Conservation (phyloP, 2,113 vertebrate species). For the Fulica atra region DNA sequence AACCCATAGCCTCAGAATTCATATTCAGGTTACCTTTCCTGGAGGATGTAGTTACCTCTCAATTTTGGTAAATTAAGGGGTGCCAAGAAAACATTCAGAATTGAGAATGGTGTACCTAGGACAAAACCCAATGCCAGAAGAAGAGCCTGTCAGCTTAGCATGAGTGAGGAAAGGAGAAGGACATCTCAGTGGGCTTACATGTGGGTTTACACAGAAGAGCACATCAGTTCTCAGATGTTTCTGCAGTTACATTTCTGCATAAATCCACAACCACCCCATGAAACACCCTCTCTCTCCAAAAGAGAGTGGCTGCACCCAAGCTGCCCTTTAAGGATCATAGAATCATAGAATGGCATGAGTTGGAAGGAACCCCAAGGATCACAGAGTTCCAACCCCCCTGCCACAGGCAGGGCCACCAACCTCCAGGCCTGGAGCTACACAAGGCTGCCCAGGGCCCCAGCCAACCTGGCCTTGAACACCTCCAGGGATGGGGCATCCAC, state of each 20-base stretch:
- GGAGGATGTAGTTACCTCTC: background rate
- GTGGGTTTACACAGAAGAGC: background rate
- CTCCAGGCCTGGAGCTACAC: too few relatives aligned
- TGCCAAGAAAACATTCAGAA: background rate
- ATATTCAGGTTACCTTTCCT: background rate
- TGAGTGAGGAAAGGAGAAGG: background rate
- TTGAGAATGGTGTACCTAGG: background rate
- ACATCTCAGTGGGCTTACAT: background rate
- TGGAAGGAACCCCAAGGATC: too few relatives aligned
- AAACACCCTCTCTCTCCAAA: background rate
- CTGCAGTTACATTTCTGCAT: background rate
- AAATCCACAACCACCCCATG: background rate
- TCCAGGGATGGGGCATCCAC: too few relatives aligned
- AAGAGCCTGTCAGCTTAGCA: background rate
- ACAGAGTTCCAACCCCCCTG: too few relatives aligned
- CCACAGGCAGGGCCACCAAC: too few relatives aligned
- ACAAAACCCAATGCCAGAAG: background rate
- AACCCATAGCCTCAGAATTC: background rate
- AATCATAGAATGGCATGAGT: too few relatives aligned
- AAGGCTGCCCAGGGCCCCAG: too few relatives aligned
- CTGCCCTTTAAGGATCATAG: background rate
- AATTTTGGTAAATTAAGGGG: background rate
- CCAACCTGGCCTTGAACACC: too few relatives aligned
- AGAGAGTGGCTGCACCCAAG: background rate
- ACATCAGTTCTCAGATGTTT: background rate